phyloP scores from a whole-genome alignment of 2,888 invertebrate species.

The Acleris cristana region DNA sequence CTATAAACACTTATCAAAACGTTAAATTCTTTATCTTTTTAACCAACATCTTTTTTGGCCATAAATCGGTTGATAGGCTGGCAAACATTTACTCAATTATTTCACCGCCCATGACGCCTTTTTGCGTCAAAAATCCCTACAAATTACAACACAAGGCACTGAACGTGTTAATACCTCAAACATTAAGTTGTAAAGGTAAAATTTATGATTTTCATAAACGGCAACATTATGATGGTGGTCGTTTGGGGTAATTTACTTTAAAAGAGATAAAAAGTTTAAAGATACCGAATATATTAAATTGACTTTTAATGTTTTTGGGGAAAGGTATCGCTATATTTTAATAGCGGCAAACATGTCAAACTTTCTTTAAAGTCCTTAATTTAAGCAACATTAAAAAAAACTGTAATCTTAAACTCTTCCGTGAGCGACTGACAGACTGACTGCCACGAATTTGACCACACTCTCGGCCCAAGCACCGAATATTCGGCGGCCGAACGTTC shows the following conservation, averaged over 20 bases:
- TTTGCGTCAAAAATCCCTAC: no score
- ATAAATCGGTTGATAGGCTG: conserved; percentile 58
- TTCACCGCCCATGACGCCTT: conserved; percentile 8
- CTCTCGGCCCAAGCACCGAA: no score
- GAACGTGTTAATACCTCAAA: conserved; percentile 22
- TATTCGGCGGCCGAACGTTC: no score
- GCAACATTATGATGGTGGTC: conserved; percentile 37
- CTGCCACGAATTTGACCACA: no score
- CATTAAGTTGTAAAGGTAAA: conserved; percentile 59
- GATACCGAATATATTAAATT: conserved; percentile 13
- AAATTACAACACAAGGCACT: no score
- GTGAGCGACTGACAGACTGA: no score
- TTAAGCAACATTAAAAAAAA: no score
- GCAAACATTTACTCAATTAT: conserved; percentile 53
- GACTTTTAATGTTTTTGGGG: background rate
- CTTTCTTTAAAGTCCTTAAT: background rate
- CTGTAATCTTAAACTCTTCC: no score
- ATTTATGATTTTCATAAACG: conserved; percentile 55
- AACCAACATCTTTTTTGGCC: conserved; percentile 44
- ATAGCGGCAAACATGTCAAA: background rate
- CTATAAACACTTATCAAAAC: conserved; percentile 33
- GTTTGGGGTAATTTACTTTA: conserved; percentile 37
- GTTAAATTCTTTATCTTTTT: conserved; percentile 46
- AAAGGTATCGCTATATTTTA: background rate
- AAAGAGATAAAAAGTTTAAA: conserved; percentile 30